Evolutionary conservation across 2,797 vertebrate genomes (phyloP).

Genomic region (Synanceia verrucosa): DNA sequence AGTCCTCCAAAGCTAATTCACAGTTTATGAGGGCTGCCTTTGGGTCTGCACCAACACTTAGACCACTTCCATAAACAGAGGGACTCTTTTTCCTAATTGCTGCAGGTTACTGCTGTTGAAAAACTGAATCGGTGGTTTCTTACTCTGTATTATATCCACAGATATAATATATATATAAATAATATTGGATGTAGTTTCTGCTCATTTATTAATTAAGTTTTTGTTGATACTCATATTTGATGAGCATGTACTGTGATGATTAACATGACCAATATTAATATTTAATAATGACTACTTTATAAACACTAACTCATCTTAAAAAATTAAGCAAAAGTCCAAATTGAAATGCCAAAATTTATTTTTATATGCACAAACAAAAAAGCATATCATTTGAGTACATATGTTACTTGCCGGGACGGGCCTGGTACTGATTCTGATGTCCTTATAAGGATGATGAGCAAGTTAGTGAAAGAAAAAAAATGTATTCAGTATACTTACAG

Average conservation of each 20-base stretch:
- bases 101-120: constrained; percentile 26
- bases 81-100: constrained; percentile 43
- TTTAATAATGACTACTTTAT: background rate
- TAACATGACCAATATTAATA: background rate
- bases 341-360: background rate
- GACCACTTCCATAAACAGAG: constrained; percentile 49
- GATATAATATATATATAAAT: too few relatives aligned
- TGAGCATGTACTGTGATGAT: background rate
- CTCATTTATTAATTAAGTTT: background rate
- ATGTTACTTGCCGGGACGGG: background rate
- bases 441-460: background rate
- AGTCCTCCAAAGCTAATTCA: constrained; percentile 53
- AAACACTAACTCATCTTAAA: background rate
- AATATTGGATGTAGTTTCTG: background rate
- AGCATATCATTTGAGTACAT: background rate
- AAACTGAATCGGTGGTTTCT: constrained; percentile 23
- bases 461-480: constrained; percentile 3
- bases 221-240: background rate
- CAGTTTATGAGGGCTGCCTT: constrained; percentile 60
- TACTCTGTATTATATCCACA: background rate
- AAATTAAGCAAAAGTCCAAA: background rate
- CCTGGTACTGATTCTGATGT: background rate
- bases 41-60: constrained; percentile 44
- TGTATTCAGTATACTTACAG: constrained; percentile 3
- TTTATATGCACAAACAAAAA: background rate